These are phyloP conservation scores for Silvanus unidentatus DNA, from an alignment of 2,888 invertebrate species.

Conservation along the genomic window DNA sequence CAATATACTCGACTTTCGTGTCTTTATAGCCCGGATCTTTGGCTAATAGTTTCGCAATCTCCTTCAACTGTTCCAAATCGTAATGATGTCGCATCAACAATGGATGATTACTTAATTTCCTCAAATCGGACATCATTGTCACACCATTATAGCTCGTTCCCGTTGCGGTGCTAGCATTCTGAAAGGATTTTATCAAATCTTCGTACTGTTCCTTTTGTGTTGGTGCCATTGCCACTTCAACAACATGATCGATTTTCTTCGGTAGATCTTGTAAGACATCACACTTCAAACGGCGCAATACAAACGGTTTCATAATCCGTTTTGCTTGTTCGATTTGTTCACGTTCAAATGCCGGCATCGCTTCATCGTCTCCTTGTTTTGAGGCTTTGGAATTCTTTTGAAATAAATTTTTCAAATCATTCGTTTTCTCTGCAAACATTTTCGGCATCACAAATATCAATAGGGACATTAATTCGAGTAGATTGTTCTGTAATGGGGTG, in stretches of 20 bases:
- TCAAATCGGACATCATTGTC: constrained; percentile 86
- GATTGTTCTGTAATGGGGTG: constrained; percentile 93
- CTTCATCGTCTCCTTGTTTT: constrained; percentile 52
- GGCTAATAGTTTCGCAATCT: constrained; percentile 67
- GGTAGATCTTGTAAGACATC: constrained; percentile 86
- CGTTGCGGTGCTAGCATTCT: constrained; percentile 47
- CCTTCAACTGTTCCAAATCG: constrained; percentile 54
- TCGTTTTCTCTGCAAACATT: constrained; percentile 82
- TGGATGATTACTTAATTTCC: constrained; percentile 93
- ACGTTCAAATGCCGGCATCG: constrained; percentile 74
- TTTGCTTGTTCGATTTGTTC: constrained; percentile 90
- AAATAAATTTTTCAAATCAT: constrained; percentile 82
- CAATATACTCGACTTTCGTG: constrained; percentile 69
- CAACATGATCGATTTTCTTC: constrained; percentile 67
- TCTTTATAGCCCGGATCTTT: constrained; percentile 66
- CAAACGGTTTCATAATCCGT: constrained; percentile 92
- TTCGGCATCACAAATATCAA: constrained; percentile 95
- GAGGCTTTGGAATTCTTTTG: constrained; percentile 64
- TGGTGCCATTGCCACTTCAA: constrained; percentile 62
- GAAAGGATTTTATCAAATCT: constrained; percentile 62
- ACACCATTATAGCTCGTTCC: constrained; percentile 53
- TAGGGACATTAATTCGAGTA: constrained; percentile 91
- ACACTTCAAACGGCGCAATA: constrained; percentile 78
- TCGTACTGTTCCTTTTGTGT: constrained; percentile 72
- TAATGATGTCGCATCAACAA: constrained; percentile 73